Base-by-base conservation (phyloP, 2,888 invertebrate species). In the Osmoderma eremita region DNA sequence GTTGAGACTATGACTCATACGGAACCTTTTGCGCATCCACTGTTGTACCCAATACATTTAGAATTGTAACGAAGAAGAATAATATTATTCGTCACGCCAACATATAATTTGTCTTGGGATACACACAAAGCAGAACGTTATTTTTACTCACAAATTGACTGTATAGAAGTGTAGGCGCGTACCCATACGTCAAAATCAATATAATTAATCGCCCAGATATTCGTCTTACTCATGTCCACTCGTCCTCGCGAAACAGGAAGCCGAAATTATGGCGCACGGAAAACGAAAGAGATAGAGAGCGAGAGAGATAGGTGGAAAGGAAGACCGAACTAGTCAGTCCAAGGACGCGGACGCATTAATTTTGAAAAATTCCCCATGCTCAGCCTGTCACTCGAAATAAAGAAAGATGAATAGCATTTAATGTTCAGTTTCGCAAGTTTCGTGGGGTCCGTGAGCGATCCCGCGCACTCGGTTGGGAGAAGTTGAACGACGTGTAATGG, bases 351-450 rank as follows among this genome's bases (percentile, higher is more conserved):
- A 24, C 41, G 45, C 58, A 58, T 58, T 58, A 58, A 58, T 58
- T 58, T 58, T 42, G 42, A 58, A 58, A 58, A 58, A 58, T 58
- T 58, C 45, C 58, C 45, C 42, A 24, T 42, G 45, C 45, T 58
- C 45, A 24, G 45, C 24, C 56, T 58, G 58, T 45, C 58, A 58
- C 15, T 24, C 30, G 30, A 58, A 45, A 45, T 58, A 58, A 58
- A 58, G 58, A 45, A 45, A 58, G 58, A 58, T 20, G 45, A 58
- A 58, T 58, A 45, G 58, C 10, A 3, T 45, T 42, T 58, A 58
- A 58, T 58, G 58, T 58, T 45, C 45, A 58, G 45, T 45, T 58
- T 58, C 45, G 58, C 58, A 58, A 45, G 45, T 42, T 45, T 39
- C 45, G 13, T 15, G 12, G 12, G 41, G 22, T 6, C 20, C 0